Conservation (phyloP, 2,797 vertebrate species). For the Geotrypetes seraphini region DNA sequence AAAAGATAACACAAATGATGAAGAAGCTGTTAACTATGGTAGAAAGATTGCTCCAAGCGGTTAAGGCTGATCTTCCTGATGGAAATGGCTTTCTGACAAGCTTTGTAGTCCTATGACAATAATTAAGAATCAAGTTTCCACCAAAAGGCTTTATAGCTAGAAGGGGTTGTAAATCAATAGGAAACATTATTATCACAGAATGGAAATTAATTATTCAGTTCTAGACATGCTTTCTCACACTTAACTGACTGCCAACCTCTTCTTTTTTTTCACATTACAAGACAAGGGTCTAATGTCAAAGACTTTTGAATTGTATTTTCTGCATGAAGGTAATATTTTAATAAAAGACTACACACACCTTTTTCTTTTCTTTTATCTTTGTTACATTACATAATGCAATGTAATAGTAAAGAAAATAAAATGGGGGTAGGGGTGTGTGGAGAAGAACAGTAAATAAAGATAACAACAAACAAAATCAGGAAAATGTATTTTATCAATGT, state of each 20-base stretch:
- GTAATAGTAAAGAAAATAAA: too few species aligned
- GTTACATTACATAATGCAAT: too few species aligned
- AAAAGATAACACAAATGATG: constrained; percentile 49
- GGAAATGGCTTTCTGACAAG: constrained; percentile 53
- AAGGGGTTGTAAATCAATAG: constrained; percentile 65
- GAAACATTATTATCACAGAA: constrained; percentile 56
- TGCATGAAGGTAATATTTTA: too few species aligned
- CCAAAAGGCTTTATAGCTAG: constrained; percentile 49
- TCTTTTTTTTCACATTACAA: too few species aligned
- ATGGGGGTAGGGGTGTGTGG: too few species aligned
- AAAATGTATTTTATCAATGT: too few species aligned
- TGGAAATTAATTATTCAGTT: constrained; percentile 65
- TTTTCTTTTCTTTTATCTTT: too few species aligned
- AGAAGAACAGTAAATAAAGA: too few species aligned
- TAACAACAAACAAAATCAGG: too few species aligned
- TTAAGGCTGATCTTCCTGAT: constrained; percentile 50
- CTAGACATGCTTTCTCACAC: constrained; percentile 44
- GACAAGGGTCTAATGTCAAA: too few species aligned
- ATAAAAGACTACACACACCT: too few species aligned
- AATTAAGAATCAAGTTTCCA: constrained; percentile 68
- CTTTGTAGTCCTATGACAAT: constrained; percentile 50
- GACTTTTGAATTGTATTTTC: too few species aligned
- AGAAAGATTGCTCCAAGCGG: constrained; percentile 38
- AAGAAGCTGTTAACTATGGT: constrained; percentile 54
- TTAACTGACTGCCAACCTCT: constrained; percentile 31